Percentiles rank a stretch among this genome's conserved stretches.
phyloP scores from a whole-genome alignment of 2,113 vertebrate genomes.

The Psettodes erumei region DNA sequence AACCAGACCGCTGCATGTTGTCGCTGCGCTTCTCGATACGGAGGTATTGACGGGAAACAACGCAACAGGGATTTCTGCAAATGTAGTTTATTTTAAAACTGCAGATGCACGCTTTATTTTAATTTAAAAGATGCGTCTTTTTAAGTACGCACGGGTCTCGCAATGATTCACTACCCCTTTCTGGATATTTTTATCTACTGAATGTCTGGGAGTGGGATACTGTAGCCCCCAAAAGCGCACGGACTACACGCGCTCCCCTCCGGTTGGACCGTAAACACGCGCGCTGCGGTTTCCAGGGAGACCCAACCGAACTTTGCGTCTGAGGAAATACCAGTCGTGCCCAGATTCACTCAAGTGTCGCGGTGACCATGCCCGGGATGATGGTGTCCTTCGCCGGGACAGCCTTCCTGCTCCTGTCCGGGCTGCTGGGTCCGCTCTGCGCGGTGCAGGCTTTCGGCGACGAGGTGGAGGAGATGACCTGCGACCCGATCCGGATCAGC shows the following conservation, averaged over 20 bases:
- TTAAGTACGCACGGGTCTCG: neutral
- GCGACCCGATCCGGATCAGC: slow-evolving; percentile 96
- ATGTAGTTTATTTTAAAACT: neutral
- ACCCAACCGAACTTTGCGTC: neutral
- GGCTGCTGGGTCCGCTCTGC: slow-evolving; percentile 42
- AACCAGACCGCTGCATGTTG: slow-evolving; percentile 17
- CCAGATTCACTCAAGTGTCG: slow-evolving; percentile 1
- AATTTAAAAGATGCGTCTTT: neutral
- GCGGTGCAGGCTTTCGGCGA: slow-evolving; percentile 86
- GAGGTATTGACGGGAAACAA: slow-evolving; percentile 20
- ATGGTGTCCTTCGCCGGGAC: slow-evolving; percentile 46
- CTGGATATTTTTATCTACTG: slow-evolving; percentile 46
- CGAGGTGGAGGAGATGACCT: slow-evolving; percentile 92
- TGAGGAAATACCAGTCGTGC: neutral
- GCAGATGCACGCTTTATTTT: neutral
- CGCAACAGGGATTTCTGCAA: slow-evolving; percentile 22
- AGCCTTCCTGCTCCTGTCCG: slow-evolving; percentile 65
- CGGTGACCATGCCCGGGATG: slow-evolving; percentile 60
- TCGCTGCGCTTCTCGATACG: slow-evolving; percentile 8
- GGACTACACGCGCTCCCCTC: slow-evolving; percentile 49
- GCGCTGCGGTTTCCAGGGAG: slow-evolving; percentile 40
- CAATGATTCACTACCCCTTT: slow-evolving; percentile 1
- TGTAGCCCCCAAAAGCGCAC: slow-evolving; percentile 37
- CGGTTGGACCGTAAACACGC: slow-evolving; percentile 40
- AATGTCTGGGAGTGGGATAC: slow-evolving; percentile 40